Conservation (phyloP, 2,797 vertebrate species). For the Melopsittacus undulatus region DNA sequence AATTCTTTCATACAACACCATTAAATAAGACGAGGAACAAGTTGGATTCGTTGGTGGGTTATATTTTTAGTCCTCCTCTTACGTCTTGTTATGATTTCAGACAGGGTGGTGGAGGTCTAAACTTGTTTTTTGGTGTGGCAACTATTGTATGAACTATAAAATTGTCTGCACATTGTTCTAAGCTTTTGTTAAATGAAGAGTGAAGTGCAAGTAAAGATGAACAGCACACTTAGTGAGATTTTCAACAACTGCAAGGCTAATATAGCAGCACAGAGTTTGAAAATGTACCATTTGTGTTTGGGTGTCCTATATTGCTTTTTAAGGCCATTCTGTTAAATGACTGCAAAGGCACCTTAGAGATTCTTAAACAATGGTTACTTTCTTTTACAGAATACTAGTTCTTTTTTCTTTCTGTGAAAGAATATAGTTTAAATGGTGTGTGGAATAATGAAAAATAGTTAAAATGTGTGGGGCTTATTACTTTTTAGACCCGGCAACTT, state of each 20-base stretch:
- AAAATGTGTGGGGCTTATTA: neutral
- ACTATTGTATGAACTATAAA: neutral
- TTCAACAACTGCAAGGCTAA: neutral
- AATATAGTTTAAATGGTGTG: neutral
- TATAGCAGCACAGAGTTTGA: neutral
- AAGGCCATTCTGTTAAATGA: neutral
- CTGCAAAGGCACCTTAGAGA: neutral
- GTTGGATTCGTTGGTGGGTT: neutral
- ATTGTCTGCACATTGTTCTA: neutral
- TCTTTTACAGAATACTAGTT: neutral
- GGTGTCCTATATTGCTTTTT: neutral
- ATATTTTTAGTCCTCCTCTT: neutral
- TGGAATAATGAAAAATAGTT: neutral
- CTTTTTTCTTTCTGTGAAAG: neutral
- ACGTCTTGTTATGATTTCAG: neutral
- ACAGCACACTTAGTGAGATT: neutral
- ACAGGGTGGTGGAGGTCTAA: neutral
- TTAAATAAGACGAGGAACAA: neutral
- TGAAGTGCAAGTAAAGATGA: neutral
- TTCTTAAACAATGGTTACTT: neutral
- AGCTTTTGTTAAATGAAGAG: neutral
- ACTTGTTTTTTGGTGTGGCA: neutral
- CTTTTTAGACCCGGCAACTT: constrained; percentile 89
- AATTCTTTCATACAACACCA: neutral
- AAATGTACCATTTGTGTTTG: neutral